Evolutionary conservation across 2,797 vertebrate species (phyloP).

Genomic region (Nasua narica): DNA sequence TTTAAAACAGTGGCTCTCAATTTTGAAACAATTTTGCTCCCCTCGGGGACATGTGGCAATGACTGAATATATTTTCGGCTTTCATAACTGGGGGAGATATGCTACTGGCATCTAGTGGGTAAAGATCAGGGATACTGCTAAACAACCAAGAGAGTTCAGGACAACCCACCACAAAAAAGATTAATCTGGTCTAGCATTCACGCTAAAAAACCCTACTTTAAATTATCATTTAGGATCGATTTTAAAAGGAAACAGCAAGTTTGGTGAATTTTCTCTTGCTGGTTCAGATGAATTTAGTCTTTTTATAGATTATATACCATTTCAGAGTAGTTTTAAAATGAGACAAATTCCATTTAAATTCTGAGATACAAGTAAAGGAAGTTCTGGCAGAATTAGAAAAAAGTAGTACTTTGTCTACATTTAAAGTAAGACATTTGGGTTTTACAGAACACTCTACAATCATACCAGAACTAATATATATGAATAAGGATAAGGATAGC

Average conservation of each 20-base stretch:
- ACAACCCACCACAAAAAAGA: not conserved
- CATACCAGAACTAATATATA: not conserved
- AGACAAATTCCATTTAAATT: not conserved
- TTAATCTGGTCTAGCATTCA: not conserved
- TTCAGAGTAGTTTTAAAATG: constrained; percentile 18
- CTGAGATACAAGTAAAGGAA: not conserved
- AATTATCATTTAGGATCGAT: not conserved
- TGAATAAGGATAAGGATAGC: not conserved
- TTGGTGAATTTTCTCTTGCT: not conserved
- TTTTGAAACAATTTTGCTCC: not conserved
- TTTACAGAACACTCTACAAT: not conserved
- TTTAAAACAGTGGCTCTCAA: not conserved
- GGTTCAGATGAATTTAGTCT: not conserved
- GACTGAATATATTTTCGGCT: not conserved
- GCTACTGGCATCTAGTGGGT: not conserved
- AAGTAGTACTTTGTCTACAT: not conserved
- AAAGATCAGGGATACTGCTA: not conserved
- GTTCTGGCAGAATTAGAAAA: not conserved
- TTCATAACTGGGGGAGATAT: not conserved
- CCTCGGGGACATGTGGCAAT: not conserved
- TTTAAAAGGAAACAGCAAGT: not conserved
- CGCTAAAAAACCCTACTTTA: not conserved
- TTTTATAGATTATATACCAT: not conserved
- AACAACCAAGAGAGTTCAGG: not conserved
- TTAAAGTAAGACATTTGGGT: not conserved